These are phyloP conservation scores for Eunapius fragilis DNA, from an alignment of 37 sponge, comb jelly and placozoan genomes.

Conservation along the genomic window DNA sequence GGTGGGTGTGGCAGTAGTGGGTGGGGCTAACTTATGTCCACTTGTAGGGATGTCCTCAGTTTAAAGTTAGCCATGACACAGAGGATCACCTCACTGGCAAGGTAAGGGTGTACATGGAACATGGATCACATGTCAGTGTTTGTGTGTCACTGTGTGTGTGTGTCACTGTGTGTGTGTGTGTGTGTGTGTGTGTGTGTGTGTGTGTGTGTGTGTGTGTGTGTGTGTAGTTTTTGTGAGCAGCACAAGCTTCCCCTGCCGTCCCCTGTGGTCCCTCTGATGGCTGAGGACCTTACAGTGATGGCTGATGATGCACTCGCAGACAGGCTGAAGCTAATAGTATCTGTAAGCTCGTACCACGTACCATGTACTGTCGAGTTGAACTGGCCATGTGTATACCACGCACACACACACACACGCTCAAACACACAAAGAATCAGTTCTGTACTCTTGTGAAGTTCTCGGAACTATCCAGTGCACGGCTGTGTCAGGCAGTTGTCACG, in stretches of 20 bases:
- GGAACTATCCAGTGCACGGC: not conserved
- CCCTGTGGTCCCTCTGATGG: not conserved
- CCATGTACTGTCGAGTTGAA: not conserved
- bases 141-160: too few relatives aligned
- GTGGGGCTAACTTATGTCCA: not conserved
- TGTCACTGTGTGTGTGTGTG: too few relatives aligned
- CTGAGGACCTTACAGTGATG: slow-evolving; percentile 17
- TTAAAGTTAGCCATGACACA: not conserved
- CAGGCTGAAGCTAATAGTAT: slow-evolving; percentile 35
- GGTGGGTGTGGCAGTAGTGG: not conserved
- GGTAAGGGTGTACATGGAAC: not conserved
- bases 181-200: too few relatives aligned
- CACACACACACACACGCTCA: not conserved
- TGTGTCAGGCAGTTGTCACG: not conserved
- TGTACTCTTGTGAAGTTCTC: not conserved
- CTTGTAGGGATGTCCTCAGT: not conserved
- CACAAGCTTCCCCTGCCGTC: slow-evolving; percentile 18
- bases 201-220: not conserved
- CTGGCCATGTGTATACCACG: not conserved
- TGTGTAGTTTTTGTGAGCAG: slow-evolving; percentile 12
- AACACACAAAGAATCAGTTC: not conserved
- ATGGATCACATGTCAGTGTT: too few relatives aligned
- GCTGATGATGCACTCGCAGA: slow-evolving; percentile 25
- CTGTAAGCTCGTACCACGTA: slow-evolving; percentile 36
- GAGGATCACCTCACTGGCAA: not conserved